phyloP scores from a whole-genome alignment of 2,888 invertebrate genomes.

The Latheticus oryzae region DNA sequence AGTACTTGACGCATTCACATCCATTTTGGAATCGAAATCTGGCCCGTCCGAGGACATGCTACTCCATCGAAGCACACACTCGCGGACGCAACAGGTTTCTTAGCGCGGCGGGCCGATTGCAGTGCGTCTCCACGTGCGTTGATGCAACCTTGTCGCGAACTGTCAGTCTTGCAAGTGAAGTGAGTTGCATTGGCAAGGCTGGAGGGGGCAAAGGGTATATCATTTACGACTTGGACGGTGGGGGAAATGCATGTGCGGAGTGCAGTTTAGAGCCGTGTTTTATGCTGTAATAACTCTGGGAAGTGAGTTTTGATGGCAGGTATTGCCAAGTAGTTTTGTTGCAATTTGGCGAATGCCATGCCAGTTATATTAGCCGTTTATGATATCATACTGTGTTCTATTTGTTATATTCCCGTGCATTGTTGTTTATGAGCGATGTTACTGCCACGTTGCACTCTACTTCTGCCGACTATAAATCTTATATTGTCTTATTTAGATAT shows the following conservation, averaged over 20 bases:
- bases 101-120: slow-evolving; percentile 14
- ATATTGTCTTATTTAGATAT: slow-evolving; percentile 59
- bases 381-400: slow-evolving; percentile 61
- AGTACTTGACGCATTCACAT: slow-evolving; percentile 69
- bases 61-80: slow-evolving; percentile 31
- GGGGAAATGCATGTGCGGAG: slow-evolving; percentile 65
- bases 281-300: slow-evolving; percentile 64
- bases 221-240: slow-evolving; percentile 61
- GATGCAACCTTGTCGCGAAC: slow-evolving; percentile 53
- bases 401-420: slow-evolving; percentile 60
- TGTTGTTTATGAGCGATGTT: slow-evolving; percentile 53
- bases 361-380: slow-evolving; percentile 62
- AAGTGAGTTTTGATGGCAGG: slow-evolving; percentile 66
- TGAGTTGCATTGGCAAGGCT: slow-evolving; percentile 62
- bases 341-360: slow-evolving; percentile 60
- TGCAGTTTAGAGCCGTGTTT: slow-evolving; percentile 65
- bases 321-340: slow-evolving; percentile 60
- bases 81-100: slow-evolving; percentile 44
- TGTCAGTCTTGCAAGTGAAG: slow-evolving; percentile 65
- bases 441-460: slow-evolving; percentile 49
- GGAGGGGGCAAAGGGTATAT: slow-evolving; percentile 61
- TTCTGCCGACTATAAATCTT: slow-evolving; percentile 52
- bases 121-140: slow-evolving; percentile 24
- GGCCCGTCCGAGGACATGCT: slow-evolving; percentile 27
- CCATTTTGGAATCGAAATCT: slow-evolving; percentile 65